Base-by-base conservation (phyloP, 2,797 vertebrate species). In the Takifugu rubripes region DNA sequence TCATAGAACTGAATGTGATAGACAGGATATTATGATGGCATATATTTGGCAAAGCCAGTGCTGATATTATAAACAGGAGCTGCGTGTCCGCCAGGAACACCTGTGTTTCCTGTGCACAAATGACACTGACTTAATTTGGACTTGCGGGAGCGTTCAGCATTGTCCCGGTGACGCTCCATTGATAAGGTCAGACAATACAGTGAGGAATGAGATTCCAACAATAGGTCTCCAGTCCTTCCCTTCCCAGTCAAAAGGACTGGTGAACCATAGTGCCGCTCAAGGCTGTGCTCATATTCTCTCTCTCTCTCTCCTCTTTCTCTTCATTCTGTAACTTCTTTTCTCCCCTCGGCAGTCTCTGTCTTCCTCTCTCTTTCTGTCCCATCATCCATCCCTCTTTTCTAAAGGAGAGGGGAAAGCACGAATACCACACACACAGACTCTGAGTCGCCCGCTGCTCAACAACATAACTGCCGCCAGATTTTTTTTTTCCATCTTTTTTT, bases 351-450 rank as follows among this genome's bases (percentile, higher is more conserved):
- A 29, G n/a, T 54, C 63, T 61, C 62, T 64, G 54, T 66, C 47
- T 62, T 49, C 71, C 67, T 71, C 53, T 66, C 59, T 59, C 50
- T 45, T 59, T 76, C 56, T 66, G 47, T 78, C 68, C 3, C 66
- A 25, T 59, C 79, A 72, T 52, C 79, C 61, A 55, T 72, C 65
- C 62, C 45, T 49, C 50, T 63, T 74, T 79, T 79, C 62, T 83
- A 57, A 68, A 49, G 70, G 59, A 74, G 75, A 83, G 67, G 73
- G 59, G 51, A 74, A 74, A 72, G 75, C 72, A 79, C 75, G 73
- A 86, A 90, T 78, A 57, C 92, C 92, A 92, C 91, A 91, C 91
- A 91, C 91, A 85, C 90, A 89, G 87, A 74, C 85, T 75, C 60
- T 66, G 79, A 88, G 61, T 87, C 82, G 70, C 70, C 50, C 53